These are phyloP conservation scores for Megamerina dolium DNA, from an alignment of 2,888 invertebrate species.

Conservation along the genomic window DNA sequence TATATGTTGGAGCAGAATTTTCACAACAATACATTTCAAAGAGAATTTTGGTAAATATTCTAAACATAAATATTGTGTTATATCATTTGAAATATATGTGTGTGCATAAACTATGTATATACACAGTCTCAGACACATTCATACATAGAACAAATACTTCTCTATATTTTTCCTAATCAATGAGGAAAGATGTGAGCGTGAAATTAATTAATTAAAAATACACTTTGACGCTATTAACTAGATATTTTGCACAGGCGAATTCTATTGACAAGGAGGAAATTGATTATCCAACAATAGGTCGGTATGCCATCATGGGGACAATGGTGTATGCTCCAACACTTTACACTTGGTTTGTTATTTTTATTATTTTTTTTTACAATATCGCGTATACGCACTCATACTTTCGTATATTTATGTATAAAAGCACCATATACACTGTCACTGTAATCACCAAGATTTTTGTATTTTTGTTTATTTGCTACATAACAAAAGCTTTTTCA, in stretches of 20 bases:
- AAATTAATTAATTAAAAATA: constrained; percentile 10
- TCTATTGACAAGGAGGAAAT: constrained; percentile 41
- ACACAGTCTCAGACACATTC: constrained; percentile 4
- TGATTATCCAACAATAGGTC: constrained; percentile 53
- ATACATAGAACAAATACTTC: constrained; percentile 8
- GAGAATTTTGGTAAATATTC: constrained; percentile 56
- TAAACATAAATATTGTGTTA: not conserved
- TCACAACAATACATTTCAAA: constrained; percentile 71
- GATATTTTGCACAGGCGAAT: constrained; percentile 19
- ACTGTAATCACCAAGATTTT: constrained; percentile 4
- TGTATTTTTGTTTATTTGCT: constrained; percentile 2
- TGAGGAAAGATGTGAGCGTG: no score
- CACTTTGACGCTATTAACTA: constrained; percentile 22
- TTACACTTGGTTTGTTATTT: constrained; percentile 55
- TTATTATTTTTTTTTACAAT: constrained; percentile 12
- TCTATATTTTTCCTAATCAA: no score
- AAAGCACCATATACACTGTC: no score
- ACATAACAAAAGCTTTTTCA: no score
- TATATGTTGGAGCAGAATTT: constrained; percentile 74
- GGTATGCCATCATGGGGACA: constrained; percentile 59
- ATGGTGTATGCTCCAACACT: constrained; percentile 57
- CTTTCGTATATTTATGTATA: constrained; percentile 1
- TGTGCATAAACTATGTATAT: no score
- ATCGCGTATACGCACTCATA: not conserved
- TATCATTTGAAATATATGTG: no score